Evolutionary conservation across 2,797 vertebrate species (phyloP).

Genomic region (Molossus alvarezi): DNA sequence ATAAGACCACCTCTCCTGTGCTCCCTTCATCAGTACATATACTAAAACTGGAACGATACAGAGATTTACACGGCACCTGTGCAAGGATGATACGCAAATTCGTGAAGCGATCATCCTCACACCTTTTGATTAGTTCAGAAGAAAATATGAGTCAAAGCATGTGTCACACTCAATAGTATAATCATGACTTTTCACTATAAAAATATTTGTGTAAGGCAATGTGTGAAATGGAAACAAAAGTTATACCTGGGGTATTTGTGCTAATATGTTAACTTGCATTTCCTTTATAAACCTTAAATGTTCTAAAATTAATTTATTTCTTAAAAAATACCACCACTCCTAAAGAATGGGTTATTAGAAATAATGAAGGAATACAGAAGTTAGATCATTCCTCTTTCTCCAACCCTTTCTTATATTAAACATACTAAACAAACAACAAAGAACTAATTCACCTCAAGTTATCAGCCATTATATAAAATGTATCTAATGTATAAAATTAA

Average conservation of each 20-base stretch:
- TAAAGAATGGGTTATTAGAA: slow-evolving; percentile 42
- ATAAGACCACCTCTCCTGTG: neutral
- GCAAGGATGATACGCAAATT: neutral
- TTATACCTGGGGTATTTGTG: neutral
- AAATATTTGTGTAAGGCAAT: neutral
- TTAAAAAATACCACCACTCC: neutral
- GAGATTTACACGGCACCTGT: neutral
- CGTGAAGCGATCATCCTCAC: neutral
- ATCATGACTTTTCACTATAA: neutral
- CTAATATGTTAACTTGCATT: neutral
- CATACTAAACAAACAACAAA: slow-evolving; percentile 1
- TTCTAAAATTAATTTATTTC: neutral
- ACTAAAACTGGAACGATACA: neutral
- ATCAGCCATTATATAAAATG: slow-evolving; percentile 2
- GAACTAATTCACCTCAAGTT: neutral
- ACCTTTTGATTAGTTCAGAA: neutral
- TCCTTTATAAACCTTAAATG: neutral
- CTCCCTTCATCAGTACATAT: neutral
- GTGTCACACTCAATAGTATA: neutral
- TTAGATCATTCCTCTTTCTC: neutral
- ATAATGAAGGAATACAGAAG: neutral
- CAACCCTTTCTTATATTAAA: neutral
- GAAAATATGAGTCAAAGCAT: neutral
- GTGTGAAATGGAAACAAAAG: neutral
- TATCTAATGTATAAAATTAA: neutral